Percentiles rank a stretch among this genome's conserved stretches.
These are phyloP conservation scores for Watsonalla cultraria DNA, from an alignment of 2,888 invertebrate species.

Conservation along the genomic window DNA sequence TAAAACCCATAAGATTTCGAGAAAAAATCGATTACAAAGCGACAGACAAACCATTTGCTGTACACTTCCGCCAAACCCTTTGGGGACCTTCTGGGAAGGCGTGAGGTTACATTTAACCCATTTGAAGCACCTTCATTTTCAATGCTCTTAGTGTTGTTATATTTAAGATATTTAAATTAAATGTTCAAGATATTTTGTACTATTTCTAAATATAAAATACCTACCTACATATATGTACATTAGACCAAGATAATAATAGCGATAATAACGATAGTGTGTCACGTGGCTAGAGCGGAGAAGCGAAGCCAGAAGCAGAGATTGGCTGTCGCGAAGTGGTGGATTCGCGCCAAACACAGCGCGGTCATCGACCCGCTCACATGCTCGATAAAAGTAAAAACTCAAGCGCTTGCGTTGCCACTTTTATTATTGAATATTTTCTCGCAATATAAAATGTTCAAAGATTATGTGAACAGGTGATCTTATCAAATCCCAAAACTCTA, in stretches of 20 bases:
- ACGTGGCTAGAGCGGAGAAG: conserved; percentile 17
- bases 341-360: conserved; percentile 43
- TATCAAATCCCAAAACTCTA: conserved; percentile 1
- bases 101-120: too few relatives aligned
- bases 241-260: background rate
- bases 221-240: too few relatives aligned
- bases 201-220: too few relatives aligned
- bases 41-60: too few relatives aligned
- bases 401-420: conserved; percentile 44
- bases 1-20: too few relatives aligned
- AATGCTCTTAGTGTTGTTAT: too few relatives aligned
- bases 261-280: conserved; percentile 3
- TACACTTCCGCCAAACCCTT: too few relatives aligned
- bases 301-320: conserved; percentile 19
- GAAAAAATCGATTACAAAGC: too few relatives aligned
- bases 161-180: too few relatives aligned
- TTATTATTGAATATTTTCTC: conserved; percentile 35
- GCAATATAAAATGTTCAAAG: conserved; percentile 10
- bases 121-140: too few relatives aligned
- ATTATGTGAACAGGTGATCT: conserved; percentile 20
- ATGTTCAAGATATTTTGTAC: too few relatives aligned
- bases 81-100: too few relatives aligned
- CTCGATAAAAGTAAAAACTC: conserved; percentile 71
- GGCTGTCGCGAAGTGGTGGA: conserved; percentile 35
- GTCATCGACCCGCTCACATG: conserved; percentile 45